A percentile compares a stretch with the other conserved stretches of the same genome.
phyloP scores from a whole-genome alignment of 2,113 vertebrate genomes.

The Callorhinus ursinus region DNA sequence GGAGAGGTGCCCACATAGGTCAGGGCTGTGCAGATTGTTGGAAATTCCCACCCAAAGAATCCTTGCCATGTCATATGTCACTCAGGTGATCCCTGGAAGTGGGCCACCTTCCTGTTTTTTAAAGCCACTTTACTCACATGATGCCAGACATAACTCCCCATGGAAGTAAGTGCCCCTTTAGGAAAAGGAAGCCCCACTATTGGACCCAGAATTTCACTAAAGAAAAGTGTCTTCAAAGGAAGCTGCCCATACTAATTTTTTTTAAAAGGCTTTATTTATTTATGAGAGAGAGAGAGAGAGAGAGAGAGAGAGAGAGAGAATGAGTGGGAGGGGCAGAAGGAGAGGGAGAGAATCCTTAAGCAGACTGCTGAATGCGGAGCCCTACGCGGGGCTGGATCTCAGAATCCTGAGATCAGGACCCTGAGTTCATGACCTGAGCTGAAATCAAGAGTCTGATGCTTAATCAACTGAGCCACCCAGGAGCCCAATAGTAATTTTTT shows the following conservation, averaged over 20 bases:
- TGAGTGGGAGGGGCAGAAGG: background rate
- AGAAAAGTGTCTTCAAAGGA: constrained; percentile 39
- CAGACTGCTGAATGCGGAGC: background rate
- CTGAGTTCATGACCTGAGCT: background rate
- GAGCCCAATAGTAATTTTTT: background rate
- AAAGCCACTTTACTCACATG: background rate
- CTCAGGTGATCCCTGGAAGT: background rate
- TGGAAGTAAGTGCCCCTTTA: background rate
- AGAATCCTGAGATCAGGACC: background rate
- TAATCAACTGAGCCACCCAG: background rate
- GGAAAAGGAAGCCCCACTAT: background rate
- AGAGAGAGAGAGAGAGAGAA: too few species aligned
- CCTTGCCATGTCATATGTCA: background rate
- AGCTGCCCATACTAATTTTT: constrained; percentile 37
- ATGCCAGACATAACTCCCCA: background rate
- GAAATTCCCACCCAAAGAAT: background rate
- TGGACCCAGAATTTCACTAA: background rate
- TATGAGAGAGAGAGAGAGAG: background rate
- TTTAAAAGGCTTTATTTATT: background rate
- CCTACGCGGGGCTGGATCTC: background rate
- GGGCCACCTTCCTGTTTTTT: background rate
- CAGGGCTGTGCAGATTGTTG: background rate
- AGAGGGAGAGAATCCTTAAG: background rate
- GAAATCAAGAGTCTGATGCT: background rate
- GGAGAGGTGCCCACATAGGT: background rate